Evolutionary conservation across 2,113 vertebrate genomes (phyloP).

Genomic region (Plotosus lineatus): DNA sequence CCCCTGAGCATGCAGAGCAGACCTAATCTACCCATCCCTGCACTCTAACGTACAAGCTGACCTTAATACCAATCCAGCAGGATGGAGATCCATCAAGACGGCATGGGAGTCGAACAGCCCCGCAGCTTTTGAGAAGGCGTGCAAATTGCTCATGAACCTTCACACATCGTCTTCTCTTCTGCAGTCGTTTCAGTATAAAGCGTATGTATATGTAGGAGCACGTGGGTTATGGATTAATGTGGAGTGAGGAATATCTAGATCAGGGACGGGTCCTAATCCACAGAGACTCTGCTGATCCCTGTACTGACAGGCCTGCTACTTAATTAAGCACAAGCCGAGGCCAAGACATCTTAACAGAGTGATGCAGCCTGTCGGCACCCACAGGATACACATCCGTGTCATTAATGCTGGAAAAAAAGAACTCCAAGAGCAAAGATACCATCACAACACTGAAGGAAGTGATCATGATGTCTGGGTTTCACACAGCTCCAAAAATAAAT

Average conservation of each 20-base stretch:
- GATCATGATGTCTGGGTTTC: too few species aligned
- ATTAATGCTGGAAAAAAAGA: not conserved
- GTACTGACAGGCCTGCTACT: conserved; percentile 17
- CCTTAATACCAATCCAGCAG: conserved; percentile 44
- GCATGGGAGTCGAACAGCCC: not conserved
- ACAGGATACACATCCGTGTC: not conserved
- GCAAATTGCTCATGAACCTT: conserved; percentile 3
- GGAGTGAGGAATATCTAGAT: conserved; percentile 23
- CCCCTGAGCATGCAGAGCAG: conserved; percentile 24
- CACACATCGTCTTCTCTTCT: not conserved
- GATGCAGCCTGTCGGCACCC: not conserved
- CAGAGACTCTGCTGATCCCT: conserved; percentile 18
- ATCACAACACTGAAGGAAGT: too few species aligned
- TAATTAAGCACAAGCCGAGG: conserved; percentile 37
- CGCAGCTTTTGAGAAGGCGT: not conserved
- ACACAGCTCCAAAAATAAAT: not conserved
- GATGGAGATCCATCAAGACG: conserved; percentile 10
- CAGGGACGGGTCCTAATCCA: conserved; percentile 5
- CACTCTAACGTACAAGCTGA: conserved; percentile 24
- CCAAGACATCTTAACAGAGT: not conserved
- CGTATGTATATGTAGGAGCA: not conserved
- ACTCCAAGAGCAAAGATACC: too few species aligned
- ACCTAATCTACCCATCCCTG: conserved; percentile 32
- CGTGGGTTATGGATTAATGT: not conserved
- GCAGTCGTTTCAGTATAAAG: not conserved